A percentile compares a stretch with the other conserved stretches of the same genome.
These are phyloP conservation scores for Synergus gifuensis DNA, from an alignment of 2,888 invertebrate genomes.

Conservation along the genomic window DNA sequence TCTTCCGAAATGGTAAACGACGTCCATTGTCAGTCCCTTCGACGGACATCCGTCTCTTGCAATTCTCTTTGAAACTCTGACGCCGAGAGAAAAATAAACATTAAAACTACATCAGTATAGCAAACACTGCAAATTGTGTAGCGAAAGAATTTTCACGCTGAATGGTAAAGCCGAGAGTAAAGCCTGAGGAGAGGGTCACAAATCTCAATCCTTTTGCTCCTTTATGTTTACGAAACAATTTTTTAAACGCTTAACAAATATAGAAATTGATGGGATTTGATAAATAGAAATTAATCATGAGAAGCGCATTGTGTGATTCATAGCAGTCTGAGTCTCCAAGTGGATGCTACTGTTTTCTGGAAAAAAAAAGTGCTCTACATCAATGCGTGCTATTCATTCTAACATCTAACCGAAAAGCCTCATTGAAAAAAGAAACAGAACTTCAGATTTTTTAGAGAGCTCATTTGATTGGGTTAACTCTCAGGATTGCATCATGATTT, in stretches of 20 bases:
- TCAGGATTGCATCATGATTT: constrained; percentile 33
- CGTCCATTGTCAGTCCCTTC: not conserved
- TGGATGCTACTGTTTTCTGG: not conserved
- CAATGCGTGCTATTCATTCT: constrained; percentile 33
- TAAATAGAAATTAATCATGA: too few species aligned
- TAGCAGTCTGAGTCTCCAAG: not conserved
- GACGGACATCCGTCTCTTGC: constrained; percentile 6
- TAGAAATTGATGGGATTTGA: not conserved
- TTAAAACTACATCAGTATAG: not conserved
- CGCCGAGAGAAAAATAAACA: constrained; percentile 29
- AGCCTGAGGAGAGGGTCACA: not conserved
- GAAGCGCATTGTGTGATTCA: not conserved
- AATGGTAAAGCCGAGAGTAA: not conserved
- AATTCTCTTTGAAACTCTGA: constrained; percentile 32
- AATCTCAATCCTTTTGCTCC: constrained; percentile 18
- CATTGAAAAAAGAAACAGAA: constrained; percentile 12
- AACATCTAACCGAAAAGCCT: constrained; percentile 16
- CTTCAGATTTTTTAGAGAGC: constrained; percentile 6
- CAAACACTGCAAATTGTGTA: constrained; percentile 21
- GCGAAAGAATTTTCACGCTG: constrained; percentile 25
- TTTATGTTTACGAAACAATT: not conserved
- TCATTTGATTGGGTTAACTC: constrained; percentile 18
- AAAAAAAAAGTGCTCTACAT: constrained; percentile 23
- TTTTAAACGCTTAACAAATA: not conserved
- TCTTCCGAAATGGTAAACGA: constrained; percentile 35